phyloP scores from a whole-genome alignment of 2,113 vertebrate species.

The Psittacara wagleri region DNA sequence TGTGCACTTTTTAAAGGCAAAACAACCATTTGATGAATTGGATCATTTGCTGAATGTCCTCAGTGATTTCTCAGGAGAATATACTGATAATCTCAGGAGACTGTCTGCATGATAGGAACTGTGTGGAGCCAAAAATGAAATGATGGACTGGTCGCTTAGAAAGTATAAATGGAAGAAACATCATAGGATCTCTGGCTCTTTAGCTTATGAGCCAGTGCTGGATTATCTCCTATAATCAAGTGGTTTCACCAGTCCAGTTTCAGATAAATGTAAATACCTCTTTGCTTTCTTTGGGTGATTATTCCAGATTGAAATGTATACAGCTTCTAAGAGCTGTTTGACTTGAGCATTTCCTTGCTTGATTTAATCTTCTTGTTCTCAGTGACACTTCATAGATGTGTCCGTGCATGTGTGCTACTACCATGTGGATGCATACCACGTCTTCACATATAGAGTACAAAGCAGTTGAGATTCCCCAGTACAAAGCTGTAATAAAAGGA shows the following conservation, averaged over 20 bases:
- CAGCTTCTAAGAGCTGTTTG: slow-evolving; percentile 42
- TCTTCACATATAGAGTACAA: not conserved
- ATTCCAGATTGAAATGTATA: slow-evolving; percentile 18
- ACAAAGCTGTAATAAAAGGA: slow-evolving; percentile 49
- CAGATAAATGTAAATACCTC: slow-evolving; percentile 49
- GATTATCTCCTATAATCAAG: slow-evolving; percentile 54
- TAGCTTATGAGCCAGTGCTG: not conserved
- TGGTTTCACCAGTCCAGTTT: slow-evolving; percentile 29
- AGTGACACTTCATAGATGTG: not conserved
- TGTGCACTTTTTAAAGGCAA: not conserved
- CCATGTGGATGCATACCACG: not conserved
- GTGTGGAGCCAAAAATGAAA: not conserved
- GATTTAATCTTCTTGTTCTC: slow-evolving; percentile 10
- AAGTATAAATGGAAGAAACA: slow-evolving; percentile 32
- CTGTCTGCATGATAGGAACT: not conserved
- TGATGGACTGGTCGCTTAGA: not conserved
- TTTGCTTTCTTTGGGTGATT: slow-evolving; percentile 52
- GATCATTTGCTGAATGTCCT: not conserved
- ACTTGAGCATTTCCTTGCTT: slow-evolving; percentile 16
- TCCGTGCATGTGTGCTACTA: not conserved
- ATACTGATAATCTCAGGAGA: not conserved
- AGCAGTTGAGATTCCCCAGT: slow-evolving; percentile 14
- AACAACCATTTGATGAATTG: not conserved
- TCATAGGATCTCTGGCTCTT: slow-evolving; percentile 20
- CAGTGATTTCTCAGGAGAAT: slow-evolving; percentile 18